Evolutionary conservation across 2,888 invertebrate species (phyloP), one percentile per base, ranked within the genome.

Genomic region (Sphaerophoria taeniata): DNA sequence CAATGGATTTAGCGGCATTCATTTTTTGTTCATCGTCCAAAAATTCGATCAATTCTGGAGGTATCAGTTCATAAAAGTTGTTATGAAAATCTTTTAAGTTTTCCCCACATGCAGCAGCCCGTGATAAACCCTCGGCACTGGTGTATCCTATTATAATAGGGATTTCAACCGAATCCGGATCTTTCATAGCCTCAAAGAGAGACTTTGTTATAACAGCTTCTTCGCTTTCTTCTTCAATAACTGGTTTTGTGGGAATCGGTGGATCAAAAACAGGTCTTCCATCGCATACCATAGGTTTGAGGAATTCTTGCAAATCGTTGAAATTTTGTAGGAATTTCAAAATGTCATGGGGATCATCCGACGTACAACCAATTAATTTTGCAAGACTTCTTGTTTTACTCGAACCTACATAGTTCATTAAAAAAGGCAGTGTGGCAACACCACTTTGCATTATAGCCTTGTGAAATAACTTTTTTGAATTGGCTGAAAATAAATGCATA

Each of bases 141-240:
- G 92, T 93, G 0, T 93, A 87, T 11, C 94, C 93, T 47, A 93
- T 89, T 6, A 93, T 91, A 0, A 92, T 89, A 1, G 94, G 93
- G 0, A 93, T 92, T 1, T 93, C 90, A 39, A 93, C 90, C 43
- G 91, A 92, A 47, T 88, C 88, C 11, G 91, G 90, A 69, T 87
- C 88, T 83, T 89, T 90, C 0, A 93, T 75, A 1, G 93, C 90
- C 43, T 93, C 73, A 88, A 94, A 70, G 89, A 94, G 58, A 5
- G 76, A 73, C 12, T 43, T 73, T 0, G 87, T 81, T 0, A 88
- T 49, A 12, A 89, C 85, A n/a, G 87, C 76, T 34, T 69, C 65
- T 9, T 14, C 12, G 12, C 63, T 72, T 7, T 56, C 24, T 1
- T 60, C n/a, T 75, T 89, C 89, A 43, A 89, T 55, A 2, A 87